These are phyloP conservation scores for Hirtodrosophila confusa DNA, from an alignment of 2,888 invertebrate genomes.

Conservation along the genomic window DNA sequence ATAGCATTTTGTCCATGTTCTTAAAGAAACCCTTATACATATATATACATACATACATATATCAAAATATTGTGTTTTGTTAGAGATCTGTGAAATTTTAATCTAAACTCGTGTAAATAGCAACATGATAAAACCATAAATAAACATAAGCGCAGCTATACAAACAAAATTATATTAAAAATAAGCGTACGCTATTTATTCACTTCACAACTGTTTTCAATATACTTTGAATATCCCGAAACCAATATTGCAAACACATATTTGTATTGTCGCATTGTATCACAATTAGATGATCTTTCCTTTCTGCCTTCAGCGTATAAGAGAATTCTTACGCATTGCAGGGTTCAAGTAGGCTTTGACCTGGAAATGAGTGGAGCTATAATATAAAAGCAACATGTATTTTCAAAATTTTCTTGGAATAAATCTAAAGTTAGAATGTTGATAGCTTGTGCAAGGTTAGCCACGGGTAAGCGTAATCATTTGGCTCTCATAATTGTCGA, in stretches of 20 bases:
- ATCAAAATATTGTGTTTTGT: slow-evolving; percentile 65
- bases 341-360: too few species aligned
- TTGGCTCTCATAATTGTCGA: too few species aligned
- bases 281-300: too few species aligned
- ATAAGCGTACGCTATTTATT: slow-evolving; percentile 9
- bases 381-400: too few species aligned
- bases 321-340: too few species aligned
- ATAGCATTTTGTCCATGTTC: slow-evolving; percentile 54
- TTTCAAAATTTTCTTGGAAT: neutral
- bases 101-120: slow-evolving; percentile 73
- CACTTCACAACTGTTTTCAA: slow-evolving; percentile 1
- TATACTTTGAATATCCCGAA: neutral
- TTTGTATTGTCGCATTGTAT: too few species aligned
- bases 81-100: slow-evolving; percentile 69
- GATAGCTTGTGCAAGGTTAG: slow-evolving; percentile 34
- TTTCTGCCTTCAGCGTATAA: too few species aligned
- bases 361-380: too few species aligned
- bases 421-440: slow-evolving; percentile 37
- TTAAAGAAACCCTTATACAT: slow-evolving; percentile 44
- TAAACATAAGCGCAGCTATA: slow-evolving; percentile 68
- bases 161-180: slow-evolving; percentile 41
- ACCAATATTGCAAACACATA: too few species aligned
- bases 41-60: slow-evolving; percentile 37
- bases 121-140: slow-evolving; percentile 63
- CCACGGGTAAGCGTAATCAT: slow-evolving; percentile 38